phyloP scores from a whole-genome alignment of 2,888 invertebrate species.

The Xestia ashworthii region DNA sequence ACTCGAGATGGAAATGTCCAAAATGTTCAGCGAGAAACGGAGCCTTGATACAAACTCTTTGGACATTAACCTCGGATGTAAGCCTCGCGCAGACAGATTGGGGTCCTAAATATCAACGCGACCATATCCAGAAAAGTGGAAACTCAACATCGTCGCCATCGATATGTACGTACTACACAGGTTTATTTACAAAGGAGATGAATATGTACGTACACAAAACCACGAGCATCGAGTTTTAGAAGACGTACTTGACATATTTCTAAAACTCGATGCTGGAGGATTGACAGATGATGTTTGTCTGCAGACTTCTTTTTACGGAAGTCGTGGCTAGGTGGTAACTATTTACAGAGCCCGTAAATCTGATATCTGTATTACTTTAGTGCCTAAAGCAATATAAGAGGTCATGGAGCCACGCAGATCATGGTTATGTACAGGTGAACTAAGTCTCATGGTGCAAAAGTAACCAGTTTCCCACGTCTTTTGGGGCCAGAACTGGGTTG shows the following conservation, averaged over 20 bases:
- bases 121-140: conserved; percentile 34
- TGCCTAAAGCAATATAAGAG: background rate
- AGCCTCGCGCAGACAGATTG: background rate
- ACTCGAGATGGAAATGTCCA: conserved; percentile 18
- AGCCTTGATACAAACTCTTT: background rate
- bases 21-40: background rate
- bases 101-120: conserved; percentile 34
- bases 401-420: conserved; percentile 6
- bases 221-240: background rate
- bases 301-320: background rate
- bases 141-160: conserved; percentile 29
- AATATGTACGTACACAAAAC: conserved; percentile 20
- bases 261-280: background rate
- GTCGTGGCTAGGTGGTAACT: background rate
- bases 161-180: conserved; percentile 20
- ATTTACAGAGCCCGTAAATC: background rate
- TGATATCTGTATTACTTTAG: background rate
- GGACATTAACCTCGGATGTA: conserved; percentile 11
- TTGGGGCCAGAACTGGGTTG: conserved; percentile 34
- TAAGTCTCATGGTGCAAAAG: conserved; percentile 45
- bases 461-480: conserved; percentile 44
- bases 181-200: conserved; percentile 36
- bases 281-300: conserved; percentile 22
- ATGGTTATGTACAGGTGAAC: conserved; percentile 34
- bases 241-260: background rate